Percentiles rank a stretch among this genome's conserved stretches.
Conservation (phyloP, 2,113 vertebrate species). For the Leucoraja erinaceus region DNA sequence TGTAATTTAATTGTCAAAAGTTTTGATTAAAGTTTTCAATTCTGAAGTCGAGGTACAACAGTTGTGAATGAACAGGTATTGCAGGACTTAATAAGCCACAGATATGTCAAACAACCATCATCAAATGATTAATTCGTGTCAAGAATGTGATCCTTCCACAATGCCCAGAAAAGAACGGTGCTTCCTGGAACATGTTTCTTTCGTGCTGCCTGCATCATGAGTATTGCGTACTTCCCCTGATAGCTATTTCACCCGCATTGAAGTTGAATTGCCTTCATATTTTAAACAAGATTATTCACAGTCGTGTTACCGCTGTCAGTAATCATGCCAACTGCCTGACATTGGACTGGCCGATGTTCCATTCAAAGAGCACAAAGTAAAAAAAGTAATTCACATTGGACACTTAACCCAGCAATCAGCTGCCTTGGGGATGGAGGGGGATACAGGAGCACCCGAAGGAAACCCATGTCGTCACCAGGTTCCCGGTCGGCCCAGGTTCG, state of each 20-base stretch:
- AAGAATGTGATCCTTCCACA: not conserved
- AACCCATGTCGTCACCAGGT: too few relatives aligned
- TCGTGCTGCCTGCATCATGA: not conserved
- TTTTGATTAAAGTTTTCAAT: not conserved
- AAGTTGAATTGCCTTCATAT: not conserved
- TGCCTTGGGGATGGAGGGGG: too few relatives aligned
- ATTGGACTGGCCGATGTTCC: not conserved
- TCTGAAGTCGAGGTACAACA: not conserved
- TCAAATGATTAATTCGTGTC: not conserved
- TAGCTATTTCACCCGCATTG: not conserved
- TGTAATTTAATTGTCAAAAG: not conserved
- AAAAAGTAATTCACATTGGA: not conserved
- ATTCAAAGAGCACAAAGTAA: not conserved
- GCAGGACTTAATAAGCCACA: not conserved
- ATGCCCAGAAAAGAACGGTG: not conserved
- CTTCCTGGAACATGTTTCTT: not conserved
- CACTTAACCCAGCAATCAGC: too few relatives aligned
- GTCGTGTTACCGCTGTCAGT: not conserved
- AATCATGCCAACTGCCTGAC: not conserved
- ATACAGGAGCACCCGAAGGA: too few relatives aligned
- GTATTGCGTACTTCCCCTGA: not conserved
- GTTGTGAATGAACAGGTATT: not conserved
- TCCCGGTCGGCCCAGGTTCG: too few relatives aligned
- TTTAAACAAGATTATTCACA: not conserved
- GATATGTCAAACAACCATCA: not conserved